Evolutionary conservation across 2,113 vertebrate genomes (phyloP).

Genomic region (Stigmatopora argus): DNA sequence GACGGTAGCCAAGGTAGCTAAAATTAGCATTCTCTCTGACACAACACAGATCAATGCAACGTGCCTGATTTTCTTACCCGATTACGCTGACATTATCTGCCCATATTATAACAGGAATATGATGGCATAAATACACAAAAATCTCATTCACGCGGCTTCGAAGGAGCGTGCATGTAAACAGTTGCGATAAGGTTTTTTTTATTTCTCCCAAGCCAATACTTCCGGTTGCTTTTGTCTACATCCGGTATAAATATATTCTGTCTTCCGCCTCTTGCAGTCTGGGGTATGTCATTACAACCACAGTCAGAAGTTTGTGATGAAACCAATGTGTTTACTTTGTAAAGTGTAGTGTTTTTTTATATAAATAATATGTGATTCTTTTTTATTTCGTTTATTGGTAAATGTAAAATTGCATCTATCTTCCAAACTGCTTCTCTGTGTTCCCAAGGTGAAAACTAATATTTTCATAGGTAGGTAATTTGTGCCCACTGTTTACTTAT

Average conservation of each 20-base stretch:
- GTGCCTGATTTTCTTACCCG: constrained; percentile 30
- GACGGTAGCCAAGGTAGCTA: constrained; percentile 38
- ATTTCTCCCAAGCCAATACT: constrained; percentile 5
- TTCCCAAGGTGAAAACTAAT: no score
- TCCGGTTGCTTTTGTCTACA: constrained; percentile 36
- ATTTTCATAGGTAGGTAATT: no score
- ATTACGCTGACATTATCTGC: constrained; percentile 47
- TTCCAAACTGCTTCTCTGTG: no score
- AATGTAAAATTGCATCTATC: no score
- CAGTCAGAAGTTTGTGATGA: no score
- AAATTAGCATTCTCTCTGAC: constrained; percentile 29
- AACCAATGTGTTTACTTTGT: no score
- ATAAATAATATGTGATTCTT: no score
- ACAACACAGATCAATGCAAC: neutral
- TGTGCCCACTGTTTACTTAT: no score
- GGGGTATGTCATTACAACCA: neutral
- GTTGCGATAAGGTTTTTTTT: neutral
- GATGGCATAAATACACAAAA: neutral
- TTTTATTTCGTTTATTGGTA: no score
- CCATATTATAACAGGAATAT: constrained; percentile 37
- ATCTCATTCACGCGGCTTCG: neutral
- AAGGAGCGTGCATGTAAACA: constrained; percentile 7
- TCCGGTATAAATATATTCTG: constrained; percentile 22
- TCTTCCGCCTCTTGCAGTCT: constrained; percentile 23
- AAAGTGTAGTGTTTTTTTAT: no score